Base-by-base conservation (phyloP, 2,113 vertebrate species). In the Psilopogon haemacephalus region DNA sequence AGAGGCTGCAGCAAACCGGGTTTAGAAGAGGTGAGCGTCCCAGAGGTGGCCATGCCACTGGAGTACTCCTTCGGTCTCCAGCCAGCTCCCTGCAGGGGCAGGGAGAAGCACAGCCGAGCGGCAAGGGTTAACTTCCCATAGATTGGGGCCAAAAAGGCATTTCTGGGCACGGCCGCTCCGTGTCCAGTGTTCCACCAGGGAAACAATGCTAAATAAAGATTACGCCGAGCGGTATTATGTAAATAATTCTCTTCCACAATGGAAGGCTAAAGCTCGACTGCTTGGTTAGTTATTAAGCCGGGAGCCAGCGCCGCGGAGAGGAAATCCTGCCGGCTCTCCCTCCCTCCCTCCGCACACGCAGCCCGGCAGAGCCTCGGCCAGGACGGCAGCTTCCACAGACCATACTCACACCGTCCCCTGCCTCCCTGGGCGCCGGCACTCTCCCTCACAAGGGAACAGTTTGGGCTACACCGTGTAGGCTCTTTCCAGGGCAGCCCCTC, bases 191-290 rank as follows among this genome's bases (percentile, higher is more conserved):
- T 54, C 76, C 28, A 0, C 38, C 76, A 48, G 93, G 70, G 64
- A 90, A 93, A 94, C 88, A 87, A 89, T 92, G 95, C 92, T 95
- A 92, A 96, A 90, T 92, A 95, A 95, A 95, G 94, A 94, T 86
- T 94, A 95, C 7, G 1, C 56, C 2, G 18, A 87, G 93, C 48
- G 65, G 82, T 93, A 81, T 95, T 95, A 93, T 87, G 93, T 93
- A 95, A 96, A 96, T 96, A 93, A 93, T 79, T 94, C 88, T 71
- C 64, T 78, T 77, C 90, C 94, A 95, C 94, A 96, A 95, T 84
- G 88, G 90, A 93, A 94, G 94, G 88, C 89, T 88, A 89, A 96
- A 86, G 86, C 93, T 42, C 78, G 82, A 54, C 93, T 90, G 84
- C 90, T 80, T 14, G 78, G 94, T 92, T 95, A 77, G 89, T 89